These are phyloP conservation scores for Trogon surrucura DNA, from an alignment of 2,113 vertebrate genomes.

Conservation along the genomic window DNA sequence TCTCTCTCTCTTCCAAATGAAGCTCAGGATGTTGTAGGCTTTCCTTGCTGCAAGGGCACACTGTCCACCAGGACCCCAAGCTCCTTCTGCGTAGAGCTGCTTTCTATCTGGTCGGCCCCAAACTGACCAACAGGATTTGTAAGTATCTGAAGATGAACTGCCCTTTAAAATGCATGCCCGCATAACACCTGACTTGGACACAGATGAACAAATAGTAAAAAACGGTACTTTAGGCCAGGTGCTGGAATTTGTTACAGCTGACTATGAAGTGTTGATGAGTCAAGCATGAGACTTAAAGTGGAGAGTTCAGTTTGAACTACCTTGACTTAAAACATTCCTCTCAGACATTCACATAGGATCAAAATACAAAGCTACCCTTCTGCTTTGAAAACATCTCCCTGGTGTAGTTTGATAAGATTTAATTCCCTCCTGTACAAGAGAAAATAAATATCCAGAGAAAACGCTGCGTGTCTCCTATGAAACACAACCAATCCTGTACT, in stretches of 20 bases:
- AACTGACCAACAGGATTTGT: background rate
- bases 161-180: background rate
- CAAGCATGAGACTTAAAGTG: background rate
- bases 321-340: slow-evolving; percentile 4
- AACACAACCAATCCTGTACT: background rate
- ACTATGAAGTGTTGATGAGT: background rate
- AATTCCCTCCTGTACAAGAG: background rate
- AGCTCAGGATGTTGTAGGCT: background rate
- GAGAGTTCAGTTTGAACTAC: background rate
- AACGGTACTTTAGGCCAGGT: background rate
- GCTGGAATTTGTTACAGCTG: background rate
- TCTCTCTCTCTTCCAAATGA: background rate
- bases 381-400: slow-evolving; percentile 14
- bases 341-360: background rate
- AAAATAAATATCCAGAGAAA: background rate
- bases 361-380: background rate
- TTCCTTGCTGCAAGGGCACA: background rate
- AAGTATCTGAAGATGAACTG: background rate
- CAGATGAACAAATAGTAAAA: background rate
- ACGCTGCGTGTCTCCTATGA: background rate
- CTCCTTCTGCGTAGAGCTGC: background rate
- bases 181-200: background rate
- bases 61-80: background rate
- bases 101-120: background rate
- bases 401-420: background rate